Conservation (phyloP, 2,888 invertebrate species). For the Caenorhabditis sp. region DNA sequence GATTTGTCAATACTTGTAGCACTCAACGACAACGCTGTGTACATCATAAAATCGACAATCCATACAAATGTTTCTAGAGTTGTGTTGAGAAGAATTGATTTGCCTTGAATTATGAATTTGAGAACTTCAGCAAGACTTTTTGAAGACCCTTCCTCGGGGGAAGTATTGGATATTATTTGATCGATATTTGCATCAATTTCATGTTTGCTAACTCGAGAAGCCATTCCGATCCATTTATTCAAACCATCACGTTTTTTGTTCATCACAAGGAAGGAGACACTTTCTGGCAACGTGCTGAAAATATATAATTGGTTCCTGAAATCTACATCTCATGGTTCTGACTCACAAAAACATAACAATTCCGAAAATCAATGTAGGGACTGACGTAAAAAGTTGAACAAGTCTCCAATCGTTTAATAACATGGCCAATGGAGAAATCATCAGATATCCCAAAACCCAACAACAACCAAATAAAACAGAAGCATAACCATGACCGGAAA, state of each 20-base stretch:
- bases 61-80: constrained; percentile 48
- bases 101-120: background rate
- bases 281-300: constrained; percentile 62
- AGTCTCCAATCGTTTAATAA: constrained; percentile 52
- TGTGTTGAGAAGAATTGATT: constrained; percentile 9
- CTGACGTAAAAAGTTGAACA: constrained; percentile 46
- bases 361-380: constrained; percentile 48
- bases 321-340: too few relatives aligned
- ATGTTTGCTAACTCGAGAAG: constrained; percentile 25
- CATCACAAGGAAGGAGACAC: constrained; percentile 51
- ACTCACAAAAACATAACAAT: constrained; percentile 53
- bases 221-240: constrained; percentile 48
- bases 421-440: constrained; percentile 54
- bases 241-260: constrained; percentile 38
- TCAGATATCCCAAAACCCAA: constrained; percentile 57
- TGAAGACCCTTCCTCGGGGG: background rate
- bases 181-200: constrained; percentile 40
- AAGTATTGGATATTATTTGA: constrained; percentile 16
- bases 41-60: constrained; percentile 56
- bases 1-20: constrained; percentile 46
- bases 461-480: constrained; percentile 44
- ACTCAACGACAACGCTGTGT: constrained; percentile 58
- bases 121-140: background rate
- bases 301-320: too few relatives aligned
- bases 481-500: constrained; percentile 44